Conservation (phyloP, 2,797 vertebrate genomes). For the Lophotriccus pileatus region DNA sequence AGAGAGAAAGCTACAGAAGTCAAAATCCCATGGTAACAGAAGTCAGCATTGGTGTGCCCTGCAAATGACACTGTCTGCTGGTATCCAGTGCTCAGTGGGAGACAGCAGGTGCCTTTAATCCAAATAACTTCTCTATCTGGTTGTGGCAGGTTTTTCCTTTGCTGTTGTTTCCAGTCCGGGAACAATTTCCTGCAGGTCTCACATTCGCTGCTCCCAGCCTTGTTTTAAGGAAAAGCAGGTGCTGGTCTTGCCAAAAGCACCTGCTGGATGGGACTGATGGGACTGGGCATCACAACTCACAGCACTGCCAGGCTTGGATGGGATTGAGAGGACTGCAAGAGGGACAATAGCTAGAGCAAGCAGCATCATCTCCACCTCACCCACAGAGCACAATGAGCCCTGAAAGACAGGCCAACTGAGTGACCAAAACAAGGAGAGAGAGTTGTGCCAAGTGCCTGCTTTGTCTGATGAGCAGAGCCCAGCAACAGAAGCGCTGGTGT, state of each 20-base stretch:
- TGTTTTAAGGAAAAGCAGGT: not conserved
- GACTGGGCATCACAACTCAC: not conserved
- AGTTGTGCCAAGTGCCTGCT: not conserved
- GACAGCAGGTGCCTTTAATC: not conserved
- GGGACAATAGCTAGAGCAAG: not conserved
- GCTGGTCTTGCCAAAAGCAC: not conserved
- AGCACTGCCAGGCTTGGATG: not conserved
- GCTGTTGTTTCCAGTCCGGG: not conserved
- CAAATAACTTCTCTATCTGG: not conserved
- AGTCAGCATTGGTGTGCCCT: not conserved
- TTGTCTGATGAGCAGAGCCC: slow-evolving; percentile 29
- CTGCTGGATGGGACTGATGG: not conserved
- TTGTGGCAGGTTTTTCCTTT: not conserved
- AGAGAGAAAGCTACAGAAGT: not conserved
- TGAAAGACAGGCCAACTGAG: not conserved
- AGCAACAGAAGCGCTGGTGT: not conserved
- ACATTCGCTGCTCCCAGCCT: not conserved
- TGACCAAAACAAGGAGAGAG: not conserved
- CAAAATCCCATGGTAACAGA: not conserved
- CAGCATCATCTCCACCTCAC: not conserved
- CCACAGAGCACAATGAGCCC: not conserved
- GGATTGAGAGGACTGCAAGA: accelerated
- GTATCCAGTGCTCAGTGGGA: not conserved
- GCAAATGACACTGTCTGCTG: not conserved
- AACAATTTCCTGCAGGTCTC: not conserved